Evolutionary conservation across 2,113 vertebrate genomes (phyloP).

Genomic region (Urocitellus parryii): DNA sequence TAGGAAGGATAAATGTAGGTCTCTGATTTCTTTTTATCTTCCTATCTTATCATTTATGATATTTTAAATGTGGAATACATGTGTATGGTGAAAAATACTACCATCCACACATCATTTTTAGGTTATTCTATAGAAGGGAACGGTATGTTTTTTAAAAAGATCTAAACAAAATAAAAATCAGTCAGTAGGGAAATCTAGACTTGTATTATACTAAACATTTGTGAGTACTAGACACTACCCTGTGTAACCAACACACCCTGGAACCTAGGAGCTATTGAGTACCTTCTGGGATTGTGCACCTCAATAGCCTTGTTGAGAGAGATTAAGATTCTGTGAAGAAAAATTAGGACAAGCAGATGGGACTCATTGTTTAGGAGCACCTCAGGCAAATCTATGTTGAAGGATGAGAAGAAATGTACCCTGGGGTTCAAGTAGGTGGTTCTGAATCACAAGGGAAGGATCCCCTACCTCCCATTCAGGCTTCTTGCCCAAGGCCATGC

Average conservation of each 20-base stretch:
- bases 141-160: neutral
- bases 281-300: neutral
- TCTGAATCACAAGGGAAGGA: neutral
- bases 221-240: neutral
- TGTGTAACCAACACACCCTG: too few species aligned
- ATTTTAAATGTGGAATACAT: neutral
- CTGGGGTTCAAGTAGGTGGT: neutral
- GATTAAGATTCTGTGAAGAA: neutral
- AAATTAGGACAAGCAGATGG: neutral
- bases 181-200: neutral
- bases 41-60: neutral
- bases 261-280: too few species aligned
- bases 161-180: neutral
- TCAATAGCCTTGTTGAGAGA: neutral
- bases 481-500: neutral
- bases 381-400: neutral
- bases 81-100: neutral
- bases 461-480: fast-evolving
- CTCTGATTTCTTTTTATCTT: neutral
- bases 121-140: neutral
- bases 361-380: neutral
- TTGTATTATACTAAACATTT: neutral
- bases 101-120: neutral
- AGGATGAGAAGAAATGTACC: neutral
- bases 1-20: neutral